Base-by-base conservation (phyloP, 2,888 invertebrate genomes). In the Acanthococcus lagerstroemiae region DNA sequence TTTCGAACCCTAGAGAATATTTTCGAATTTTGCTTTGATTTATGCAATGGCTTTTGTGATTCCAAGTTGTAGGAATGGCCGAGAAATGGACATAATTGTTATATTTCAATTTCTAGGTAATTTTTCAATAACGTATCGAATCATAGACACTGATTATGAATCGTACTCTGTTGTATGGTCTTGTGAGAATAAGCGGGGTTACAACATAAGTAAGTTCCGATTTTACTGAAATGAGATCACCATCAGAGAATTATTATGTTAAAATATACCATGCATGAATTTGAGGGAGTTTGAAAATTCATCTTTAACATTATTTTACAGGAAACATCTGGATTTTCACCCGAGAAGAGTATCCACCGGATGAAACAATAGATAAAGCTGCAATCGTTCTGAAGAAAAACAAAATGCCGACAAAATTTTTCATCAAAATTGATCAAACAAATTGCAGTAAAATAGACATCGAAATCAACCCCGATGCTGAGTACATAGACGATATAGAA, bases 301-400 rank as follows among this genome's bases (percentile, higher is more conserved):
- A 37, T 58, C 17, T 24, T 55, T 17, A 54, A 21, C 2, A 21
- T 57, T 17, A 25, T 9, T 24, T 46, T 27, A 65, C 76, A 85
- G 85, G 85, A 76, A 87, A 84, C 73, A 86, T 85, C 3, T 88
- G 88, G 88, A 78, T 88, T 45, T 81, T 88, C 77, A 85, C 87
- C 5, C 81, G 88, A 68, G 82, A 85, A 46, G 80, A 87, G 54
- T 76, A 83, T 3, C 82, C 88, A 9, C 76, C 84, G 0, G 81
- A 81, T 3, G 74, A 79, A 52, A 78, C 83, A 22, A 76, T 88
- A 73, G 86, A 87, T 72, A 74, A 75, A 73, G 87, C 87, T 0
- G 87, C 88, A 73, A 84, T 83, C 4, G 82, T 84, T 0, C 77
- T 88, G 65, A 88, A 88, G 74, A 83, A 82, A 71, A 86, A 81